These are phyloP conservation scores for Diuraphis noxia DNA, from an alignment of 1,140 invertebrate genomes.

Conservation along the genomic window DNA sequence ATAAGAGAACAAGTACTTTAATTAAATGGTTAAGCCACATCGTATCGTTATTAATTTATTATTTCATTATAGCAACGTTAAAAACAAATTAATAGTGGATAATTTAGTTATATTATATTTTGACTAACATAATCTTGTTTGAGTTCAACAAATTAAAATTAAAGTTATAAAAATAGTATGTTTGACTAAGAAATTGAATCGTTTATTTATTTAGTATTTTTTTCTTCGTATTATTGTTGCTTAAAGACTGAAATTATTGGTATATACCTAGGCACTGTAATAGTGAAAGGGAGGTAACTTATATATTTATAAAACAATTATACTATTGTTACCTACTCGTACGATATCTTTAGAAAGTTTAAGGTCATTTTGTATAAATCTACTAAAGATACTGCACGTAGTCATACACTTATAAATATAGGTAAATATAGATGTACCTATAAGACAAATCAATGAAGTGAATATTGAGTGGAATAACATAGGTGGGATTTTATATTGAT, in stretches of 20 bases:
- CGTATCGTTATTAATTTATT: background rate
- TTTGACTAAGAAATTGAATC: background rate
- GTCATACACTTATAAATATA: background rate
- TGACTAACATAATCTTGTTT: background rate
- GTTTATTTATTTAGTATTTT: background rate
- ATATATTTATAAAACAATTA: slow-evolving; percentile 35
- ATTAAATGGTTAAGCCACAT: background rate
- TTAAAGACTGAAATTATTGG: background rate
- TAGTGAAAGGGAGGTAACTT: slow-evolving; percentile 22
- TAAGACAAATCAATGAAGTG: background rate
- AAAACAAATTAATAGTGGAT: background rate
- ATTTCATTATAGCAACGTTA: background rate
- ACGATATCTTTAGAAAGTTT: slow-evolving; percentile 31
- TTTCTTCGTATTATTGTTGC: background rate
- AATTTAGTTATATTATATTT: background rate
- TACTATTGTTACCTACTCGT: background rate
- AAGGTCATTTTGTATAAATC: slow-evolving; percentile 3
- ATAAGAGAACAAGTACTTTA: background rate
- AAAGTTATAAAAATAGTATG: background rate
- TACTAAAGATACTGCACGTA: background rate
- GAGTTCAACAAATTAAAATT: background rate
- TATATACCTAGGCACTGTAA: background rate
- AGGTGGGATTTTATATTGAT: too few species aligned
- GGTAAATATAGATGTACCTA: background rate
- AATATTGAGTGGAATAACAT: background rate